A percentile compares a stretch with the other conserved stretches of the same genome.
phyloP scores from a whole-genome alignment of 2,797 vertebrate species.

The Echeneis naucrates region DNA sequence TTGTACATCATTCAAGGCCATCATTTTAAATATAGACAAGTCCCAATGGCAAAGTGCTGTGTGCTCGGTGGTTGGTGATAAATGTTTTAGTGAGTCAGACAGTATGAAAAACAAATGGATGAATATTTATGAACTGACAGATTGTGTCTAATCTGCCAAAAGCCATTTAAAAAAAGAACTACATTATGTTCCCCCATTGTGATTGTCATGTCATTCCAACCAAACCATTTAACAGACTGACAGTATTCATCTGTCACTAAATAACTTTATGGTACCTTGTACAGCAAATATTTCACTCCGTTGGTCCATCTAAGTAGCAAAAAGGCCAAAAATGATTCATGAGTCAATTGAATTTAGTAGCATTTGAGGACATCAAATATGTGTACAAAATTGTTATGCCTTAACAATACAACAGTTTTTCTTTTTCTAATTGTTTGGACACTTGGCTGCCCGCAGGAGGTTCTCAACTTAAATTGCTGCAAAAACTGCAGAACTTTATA shows the following conservation, averaged over 20 bases:
- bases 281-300: slow-evolving; percentile 3
- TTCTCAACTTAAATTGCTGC: slow-evolving; percentile 7
- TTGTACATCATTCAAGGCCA: neutral
- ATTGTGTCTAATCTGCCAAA: neutral
- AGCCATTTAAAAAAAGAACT: too few relatives aligned
- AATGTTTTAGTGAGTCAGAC: neutral
- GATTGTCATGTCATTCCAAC: too few relatives aligned
- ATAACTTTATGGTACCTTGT: neutral
- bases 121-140: neutral
- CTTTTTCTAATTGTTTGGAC: neutral
- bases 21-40: neutral
- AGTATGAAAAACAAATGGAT: neutral
- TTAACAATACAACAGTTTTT: neutral
- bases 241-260: too few relatives aligned
- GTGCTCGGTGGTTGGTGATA: neutral
- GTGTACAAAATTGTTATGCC: neutral
- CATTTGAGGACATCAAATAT: neutral
- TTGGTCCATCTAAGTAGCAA: neutral
- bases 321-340: neutral
- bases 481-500: slow-evolving; percentile 24
- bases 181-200: too few relatives aligned
- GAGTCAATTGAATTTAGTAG: neutral
- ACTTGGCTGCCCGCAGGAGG: neutral
- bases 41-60: neutral
- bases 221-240: too few relatives aligned